These are phyloP conservation scores for Zelleria hepariella DNA, from an alignment of 2,888 invertebrate genomes.

Conservation along the genomic window DNA sequence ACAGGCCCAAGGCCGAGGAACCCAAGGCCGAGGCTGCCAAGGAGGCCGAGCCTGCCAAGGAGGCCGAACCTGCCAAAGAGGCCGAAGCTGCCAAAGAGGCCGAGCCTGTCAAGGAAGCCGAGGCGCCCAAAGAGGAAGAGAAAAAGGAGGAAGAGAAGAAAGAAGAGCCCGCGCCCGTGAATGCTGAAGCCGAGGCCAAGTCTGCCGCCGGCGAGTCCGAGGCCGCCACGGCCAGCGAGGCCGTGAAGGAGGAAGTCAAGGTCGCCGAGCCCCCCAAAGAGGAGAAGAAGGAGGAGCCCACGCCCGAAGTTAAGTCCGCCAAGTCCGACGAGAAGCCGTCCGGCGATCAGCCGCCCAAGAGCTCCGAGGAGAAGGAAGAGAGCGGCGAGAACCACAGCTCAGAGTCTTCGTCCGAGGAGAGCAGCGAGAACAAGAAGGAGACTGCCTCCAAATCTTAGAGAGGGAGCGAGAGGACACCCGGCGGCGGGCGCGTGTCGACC, in stretches of 20 bases:
- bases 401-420: conserved; percentile 36
- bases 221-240: background rate
- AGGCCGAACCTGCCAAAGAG: conserved; percentile 13
- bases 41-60: conserved; percentile 6
- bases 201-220: background rate
- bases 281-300: conserved; percentile 16
- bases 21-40: background rate
- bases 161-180: background rate
- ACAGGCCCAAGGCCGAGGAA: conserved; percentile 26
- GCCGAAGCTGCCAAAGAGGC: conserved; percentile 12
- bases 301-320: conserved; percentile 13
- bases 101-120: conserved; percentile 11
- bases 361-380: conserved; percentile 13
- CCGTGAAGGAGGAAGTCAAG: background rate
- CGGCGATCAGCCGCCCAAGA: conserved; percentile 30
- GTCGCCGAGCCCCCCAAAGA: conserved; percentile 11
- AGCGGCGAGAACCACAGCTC: conserved; percentile 26
- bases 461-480: conserved; percentile 18
- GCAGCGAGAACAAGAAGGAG: conserved; percentile 7
- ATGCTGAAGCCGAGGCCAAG: background rate
- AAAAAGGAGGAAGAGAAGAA: conserved; percentile 15
- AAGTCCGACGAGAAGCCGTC: conserved; percentile 21
- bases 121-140: conserved; percentile 10
- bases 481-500: conserved; percentile 67
- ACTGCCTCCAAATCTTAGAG: background rate